Evolutionary conservation across 1,140 invertebrate species (phyloP).

Genomic region (Panagrolaimus sp.): DNA sequence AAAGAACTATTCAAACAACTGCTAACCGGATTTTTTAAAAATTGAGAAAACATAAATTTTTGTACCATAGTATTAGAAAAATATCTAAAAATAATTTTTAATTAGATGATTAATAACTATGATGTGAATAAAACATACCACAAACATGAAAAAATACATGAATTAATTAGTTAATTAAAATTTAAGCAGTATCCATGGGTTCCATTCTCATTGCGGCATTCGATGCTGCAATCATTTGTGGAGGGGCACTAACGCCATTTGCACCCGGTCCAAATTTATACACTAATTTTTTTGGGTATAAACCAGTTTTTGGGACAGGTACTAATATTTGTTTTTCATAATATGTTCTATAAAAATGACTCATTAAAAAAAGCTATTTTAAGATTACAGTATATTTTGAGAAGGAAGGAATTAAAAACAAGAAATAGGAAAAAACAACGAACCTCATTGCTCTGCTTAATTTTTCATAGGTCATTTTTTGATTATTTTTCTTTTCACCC

Average conservation of each 20-base stretch:
- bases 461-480: constrained; percentile 87
- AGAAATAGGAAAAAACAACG: constrained; percentile 21
- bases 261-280: constrained; percentile 63
- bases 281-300: constrained; percentile 64
- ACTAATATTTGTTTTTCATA: constrained; percentile 63
- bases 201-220: constrained; percentile 9
- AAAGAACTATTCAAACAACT: no score
- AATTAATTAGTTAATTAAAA: no score
- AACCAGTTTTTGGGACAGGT: constrained; percentile 63
- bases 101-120: no score
- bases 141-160: no score
- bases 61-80: no score
- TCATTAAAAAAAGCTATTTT: constrained; percentile 1
- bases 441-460: constrained; percentile 84
- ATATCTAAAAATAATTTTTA: no score
- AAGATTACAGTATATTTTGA: background rate
- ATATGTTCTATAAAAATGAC: constrained; percentile 61
- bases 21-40: no score
- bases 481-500: constrained; percentile 78
- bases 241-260: constrained; percentile 47
- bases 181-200: background rate
- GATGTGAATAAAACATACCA: no score
- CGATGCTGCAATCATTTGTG: constrained; percentile 23
- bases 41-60: no score
- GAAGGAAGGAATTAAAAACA: no score